Base-by-base conservation (phyloP, 2,113 vertebrate genomes). In the Oreamnos americanus region DNA sequence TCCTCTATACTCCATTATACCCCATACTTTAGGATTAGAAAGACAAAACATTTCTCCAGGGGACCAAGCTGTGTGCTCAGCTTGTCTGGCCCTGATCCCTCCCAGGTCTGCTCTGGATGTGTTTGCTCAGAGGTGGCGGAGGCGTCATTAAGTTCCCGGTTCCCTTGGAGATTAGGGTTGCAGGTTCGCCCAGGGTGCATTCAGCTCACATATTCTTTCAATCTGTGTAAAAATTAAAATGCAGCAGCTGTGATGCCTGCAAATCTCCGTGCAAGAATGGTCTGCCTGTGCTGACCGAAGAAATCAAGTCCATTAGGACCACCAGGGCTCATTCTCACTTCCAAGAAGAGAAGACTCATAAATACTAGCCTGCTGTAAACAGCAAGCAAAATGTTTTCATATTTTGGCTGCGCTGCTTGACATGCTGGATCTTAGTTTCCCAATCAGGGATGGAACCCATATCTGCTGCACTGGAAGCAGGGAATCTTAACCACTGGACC, bases 171-270 rank as follows among this genome's bases (percentile, higher is more conserved):
- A 96, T 39, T 26, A 91, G 43, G 28, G 53, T 28, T 86, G 55
- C 60, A 93, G 62, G 94, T 60, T 96, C 67, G 47, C 78, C 36
- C 1, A 9, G 36, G 58, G 57, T 91, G 57, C 58, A 86, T 33
- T 94, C 89, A 13, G 76, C n/a, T 82, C 82, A 97, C 85, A 88
- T 87, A 74, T 84, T 91, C 57, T 93, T 92, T 83, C 45, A 28
- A 62, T 74, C 92, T 95, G 45, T 13, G 58, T 89, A 82, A 86
- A 88, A 95, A 97, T 93, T 93, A 95, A 93, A 95, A 79, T 96
- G 76, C 86, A 89, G 76, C 45, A 93, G 89, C 51, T 91, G 84
- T 74, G 57, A 33, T 79, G 94, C 74, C 90, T 86, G 87, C 58
- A 91, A 33, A 83, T 92, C 64, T 93, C 58, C 78, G 39, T 81